Base-by-base conservation (phyloP, 1,140 invertebrate species). In the Drosophila orosa region DNA sequence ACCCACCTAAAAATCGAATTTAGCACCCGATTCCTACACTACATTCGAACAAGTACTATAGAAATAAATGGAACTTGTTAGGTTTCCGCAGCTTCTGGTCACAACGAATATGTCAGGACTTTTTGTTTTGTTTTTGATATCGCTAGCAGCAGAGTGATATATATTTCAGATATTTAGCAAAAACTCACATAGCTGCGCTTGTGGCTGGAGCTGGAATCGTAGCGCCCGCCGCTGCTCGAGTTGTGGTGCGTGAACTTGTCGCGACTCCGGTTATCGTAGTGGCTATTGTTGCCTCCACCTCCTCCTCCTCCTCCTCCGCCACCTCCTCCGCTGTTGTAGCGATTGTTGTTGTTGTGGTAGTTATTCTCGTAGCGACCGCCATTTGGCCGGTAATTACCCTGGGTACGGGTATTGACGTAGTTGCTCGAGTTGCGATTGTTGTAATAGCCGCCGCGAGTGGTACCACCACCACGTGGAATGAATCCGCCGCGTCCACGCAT, bases 401-500 rank as follows among this genome's bases (percentile, higher is more conserved):
- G 84, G 19, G 84, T 89, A 35, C 84, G 84, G 5, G 90, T 82
- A 45, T 85, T 83, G 37, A 91, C 81, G 29, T 91, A 91, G 68
- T 91, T 89, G 78, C 83, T 85, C 2, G 85, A 85, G 35, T 87
- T 85, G 22, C 85, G 85, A 37, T 90, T 89, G 45, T 90, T 91
- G 56, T 90, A 90, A 37, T 79, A 90, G 33, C 90, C 86, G 4
- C 86, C 90, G 40, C 90, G 80, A 48, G 75, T 84, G 39, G 63
- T 73, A 47, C 77, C 74, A 25, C 85, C 74, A 47, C 90, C 90
- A 73, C 90, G 86, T 68, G 80, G 81, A 72, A 82, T 76, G 31
- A 90, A 91, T 29, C 86, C 86, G 47, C 90, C 82, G 54, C 89
- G 75, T 68, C 89, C 89, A 54, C 89, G 89, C 89, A 91, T 91